These are phyloP conservation scores for Enhydra lutris DNA, from an alignment of 2,113 vertebrate species.

Conservation along the genomic window DNA sequence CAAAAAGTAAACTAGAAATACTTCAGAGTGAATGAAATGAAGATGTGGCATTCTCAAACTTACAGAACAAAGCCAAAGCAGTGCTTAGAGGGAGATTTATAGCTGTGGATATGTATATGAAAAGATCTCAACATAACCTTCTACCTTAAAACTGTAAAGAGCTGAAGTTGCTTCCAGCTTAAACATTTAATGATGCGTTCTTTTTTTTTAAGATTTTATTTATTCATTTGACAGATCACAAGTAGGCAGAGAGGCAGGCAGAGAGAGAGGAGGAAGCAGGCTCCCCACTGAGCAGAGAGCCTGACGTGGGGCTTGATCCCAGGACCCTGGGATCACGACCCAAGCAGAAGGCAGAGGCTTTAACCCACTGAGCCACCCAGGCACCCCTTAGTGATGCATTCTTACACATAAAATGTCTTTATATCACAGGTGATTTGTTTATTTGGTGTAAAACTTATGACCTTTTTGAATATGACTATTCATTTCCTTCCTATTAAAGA, in stretches of 20 bases:
- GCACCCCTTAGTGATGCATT: background rate
- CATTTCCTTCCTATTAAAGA: background rate
- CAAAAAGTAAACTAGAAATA: background rate
- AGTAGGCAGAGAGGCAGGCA: too few species aligned
- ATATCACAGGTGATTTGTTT: background rate
- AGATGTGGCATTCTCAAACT: background rate
- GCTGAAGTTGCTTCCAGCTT: background rate
- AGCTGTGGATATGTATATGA: background rate
- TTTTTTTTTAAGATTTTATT: too few species aligned
- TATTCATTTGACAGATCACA: too few species aligned
- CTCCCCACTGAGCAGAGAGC: too few species aligned
- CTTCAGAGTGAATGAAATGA: background rate
- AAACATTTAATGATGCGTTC: background rate
- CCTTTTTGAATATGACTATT: background rate
- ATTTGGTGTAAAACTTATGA: background rate
- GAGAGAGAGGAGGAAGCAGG: too few species aligned
- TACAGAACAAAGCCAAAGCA: background rate
- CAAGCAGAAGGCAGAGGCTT: too few species aligned
- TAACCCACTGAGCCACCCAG: too few species aligned
- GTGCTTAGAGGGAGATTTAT: background rate
- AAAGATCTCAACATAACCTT: background rate
- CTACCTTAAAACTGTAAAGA: background rate
- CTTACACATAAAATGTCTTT: background rate
- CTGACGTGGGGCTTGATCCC: accelerated
- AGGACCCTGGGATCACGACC: too few species aligned